Evolutionary conservation across 2,888 invertebrate genomes (phyloP).

Genomic region (Liopterus haemorrhoidalis): DNA sequence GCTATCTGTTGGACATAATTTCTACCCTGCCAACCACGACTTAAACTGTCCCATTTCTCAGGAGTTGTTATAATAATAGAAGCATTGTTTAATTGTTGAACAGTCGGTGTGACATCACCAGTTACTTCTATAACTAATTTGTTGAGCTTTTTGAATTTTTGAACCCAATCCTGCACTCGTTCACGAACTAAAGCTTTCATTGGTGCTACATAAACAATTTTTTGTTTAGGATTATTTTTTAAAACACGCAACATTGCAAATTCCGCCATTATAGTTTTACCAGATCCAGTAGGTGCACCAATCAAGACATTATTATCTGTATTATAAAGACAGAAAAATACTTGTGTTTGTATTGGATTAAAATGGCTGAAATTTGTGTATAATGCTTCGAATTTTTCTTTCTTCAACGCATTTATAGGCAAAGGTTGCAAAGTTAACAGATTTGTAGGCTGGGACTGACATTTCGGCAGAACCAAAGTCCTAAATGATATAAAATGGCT

Average conservation of each 20-base stretch:
- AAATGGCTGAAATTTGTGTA: conserved; percentile 93
- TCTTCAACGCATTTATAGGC: conserved; percentile 74
- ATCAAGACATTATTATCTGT: conserved; percentile 89
- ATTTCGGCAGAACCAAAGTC: conserved; percentile 83
- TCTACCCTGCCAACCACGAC: conserved; percentile 95
- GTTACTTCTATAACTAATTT: conserved; percentile 93
- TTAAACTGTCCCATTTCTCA: conserved; percentile 99
- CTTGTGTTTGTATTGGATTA: conserved; percentile 97
- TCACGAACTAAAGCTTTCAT: conserved; percentile 96
- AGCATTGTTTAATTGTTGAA: conserved; percentile 72
- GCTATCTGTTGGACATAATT: conserved; percentile 89
- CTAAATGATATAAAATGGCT: conserved; percentile 63
- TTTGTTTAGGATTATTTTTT: conserved; percentile 68
- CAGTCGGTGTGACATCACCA: conserved; percentile 85
- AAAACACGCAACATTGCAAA: conserved; percentile 93
- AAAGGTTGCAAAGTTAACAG: conserved; percentile 86
- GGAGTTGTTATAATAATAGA: conserved; percentile 98
- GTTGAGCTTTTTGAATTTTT: conserved; percentile 63
- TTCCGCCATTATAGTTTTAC: conserved; percentile 98
- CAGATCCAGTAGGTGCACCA: conserved; percentile 93
- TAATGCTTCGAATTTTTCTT: conserved; percentile 69
- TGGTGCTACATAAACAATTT: conserved; percentile 96
- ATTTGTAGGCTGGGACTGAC: conserved; percentile 89
- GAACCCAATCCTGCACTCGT: conserved; percentile 91
- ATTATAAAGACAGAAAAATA: conserved; percentile 93